Conservation (phyloP, 2,888 invertebrate genomes). For the Drosophila barbarae region DNA sequence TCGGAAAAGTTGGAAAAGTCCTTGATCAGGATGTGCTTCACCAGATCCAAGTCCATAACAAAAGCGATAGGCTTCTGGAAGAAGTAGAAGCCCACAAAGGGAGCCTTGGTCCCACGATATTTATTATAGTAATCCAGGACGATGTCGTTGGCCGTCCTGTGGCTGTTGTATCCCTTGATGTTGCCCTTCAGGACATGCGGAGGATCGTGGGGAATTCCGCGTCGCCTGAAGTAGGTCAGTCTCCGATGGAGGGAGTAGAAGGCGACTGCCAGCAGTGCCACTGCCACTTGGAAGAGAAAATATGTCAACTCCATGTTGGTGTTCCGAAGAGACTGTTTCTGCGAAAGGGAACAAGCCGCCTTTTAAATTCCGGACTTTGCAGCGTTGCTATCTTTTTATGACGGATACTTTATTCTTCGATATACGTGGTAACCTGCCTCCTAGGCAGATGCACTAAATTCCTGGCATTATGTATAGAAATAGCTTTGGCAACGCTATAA, state of each 20-base stretch:
- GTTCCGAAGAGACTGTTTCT: neutral
- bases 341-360: neutral
- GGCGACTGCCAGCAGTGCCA: conserved; percentile 24
- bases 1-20: conserved; percentile 76
- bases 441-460: neutral
- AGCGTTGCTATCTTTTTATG: neutral
- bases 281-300: conserved; percentile 30
- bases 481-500: neutral
- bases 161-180: conserved; percentile 21
- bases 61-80: conserved; percentile 54
- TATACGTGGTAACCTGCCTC: neutral
- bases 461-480: neutral
- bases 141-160: conserved; percentile 26
- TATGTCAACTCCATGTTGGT: conserved; percentile 27
- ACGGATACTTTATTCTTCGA: neutral
- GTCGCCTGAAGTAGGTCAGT: conserved; percentile 35
- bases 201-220: conserved; percentile 37
- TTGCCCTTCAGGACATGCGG: conserved; percentile 53
- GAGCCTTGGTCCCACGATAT: conserved; percentile 24
- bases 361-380: conserved; percentile 1
- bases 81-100: conserved; percentile 64
- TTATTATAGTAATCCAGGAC: conserved; percentile 48
- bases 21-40: conserved; percentile 65
- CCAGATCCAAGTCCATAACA: conserved; percentile 45
- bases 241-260: conserved; percentile 27